These are phyloP conservation scores for Cyprinodon variegatus DNA, from an alignment of 2,113 vertebrate species.

Conservation along the genomic window DNA sequence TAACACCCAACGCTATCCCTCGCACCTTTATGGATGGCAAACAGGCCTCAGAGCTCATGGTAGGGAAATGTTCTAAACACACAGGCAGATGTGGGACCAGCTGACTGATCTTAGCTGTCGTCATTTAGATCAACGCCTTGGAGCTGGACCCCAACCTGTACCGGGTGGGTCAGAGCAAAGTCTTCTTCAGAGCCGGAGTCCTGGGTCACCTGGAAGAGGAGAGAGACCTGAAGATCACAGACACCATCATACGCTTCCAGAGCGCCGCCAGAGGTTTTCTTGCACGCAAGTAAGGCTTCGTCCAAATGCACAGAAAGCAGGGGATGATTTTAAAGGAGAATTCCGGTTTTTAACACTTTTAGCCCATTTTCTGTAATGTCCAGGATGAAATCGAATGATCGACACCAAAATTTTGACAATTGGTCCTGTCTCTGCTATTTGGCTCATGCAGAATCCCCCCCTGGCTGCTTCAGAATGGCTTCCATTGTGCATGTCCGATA, in stretches of 20 bases:
- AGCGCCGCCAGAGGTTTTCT: slow-evolving; percentile 87
- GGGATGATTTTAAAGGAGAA: neutral
- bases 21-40: slow-evolving; percentile 95
- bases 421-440: no score
- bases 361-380: no score
- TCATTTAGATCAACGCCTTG: slow-evolving; percentile 84
- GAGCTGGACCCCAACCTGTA: slow-evolving; percentile 90
- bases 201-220: slow-evolving; percentile 91
- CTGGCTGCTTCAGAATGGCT: no score
- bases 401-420: no score
- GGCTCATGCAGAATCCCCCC: no score
- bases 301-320: neutral
- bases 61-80: slow-evolving; percentile 51
- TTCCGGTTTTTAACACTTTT: no score
- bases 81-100: neutral
- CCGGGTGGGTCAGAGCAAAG: slow-evolving; percentile 92
- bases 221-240: slow-evolving; percentile 91
- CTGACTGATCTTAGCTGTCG: neutral
- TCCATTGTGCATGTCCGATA: no score
- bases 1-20: slow-evolving; percentile 92
- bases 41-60: slow-evolving; percentile 92
- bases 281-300: slow-evolving; percentile 84
- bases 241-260: slow-evolving; percentile 93
- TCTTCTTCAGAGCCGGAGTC: slow-evolving; percentile 92
- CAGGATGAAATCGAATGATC: no score